Percentiles rank a stretch among this genome's conserved stretches.
phyloP scores from a whole-genome alignment of 2,888 invertebrate species.

The Eupithecia exiguata region DNA sequence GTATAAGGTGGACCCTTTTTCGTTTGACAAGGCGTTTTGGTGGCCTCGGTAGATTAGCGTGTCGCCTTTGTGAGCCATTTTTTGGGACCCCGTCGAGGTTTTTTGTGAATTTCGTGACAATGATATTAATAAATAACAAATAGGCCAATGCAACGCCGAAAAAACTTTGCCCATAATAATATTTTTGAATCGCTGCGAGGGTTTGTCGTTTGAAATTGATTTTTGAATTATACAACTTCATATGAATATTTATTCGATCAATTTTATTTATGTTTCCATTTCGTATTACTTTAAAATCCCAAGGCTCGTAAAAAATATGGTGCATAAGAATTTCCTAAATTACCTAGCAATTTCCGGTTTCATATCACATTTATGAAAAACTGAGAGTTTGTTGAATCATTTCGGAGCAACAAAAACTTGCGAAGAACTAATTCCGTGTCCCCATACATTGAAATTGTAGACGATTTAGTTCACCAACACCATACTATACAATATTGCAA shows the following conservation, averaged over 20 bases:
- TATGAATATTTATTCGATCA: conserved; percentile 36
- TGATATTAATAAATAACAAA: conserved; percentile 80
- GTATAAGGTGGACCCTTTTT: conserved; percentile 76
- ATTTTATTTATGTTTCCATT: conserved; percentile 36
- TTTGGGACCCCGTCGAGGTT: conserved; percentile 57
- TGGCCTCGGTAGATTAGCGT: conserved; percentile 78
- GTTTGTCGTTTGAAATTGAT: conserved; percentile 55
- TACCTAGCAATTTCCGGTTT: conserved; percentile 6
- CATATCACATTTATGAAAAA: background rate
- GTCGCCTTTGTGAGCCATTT: conserved; percentile 72
- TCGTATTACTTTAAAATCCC: conserved; percentile 15
- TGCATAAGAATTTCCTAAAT: conserved; percentile 4
- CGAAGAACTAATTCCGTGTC: conserved; percentile 18
- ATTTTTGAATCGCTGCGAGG: conserved; percentile 58
- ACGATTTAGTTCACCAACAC: conserved; percentile 48
- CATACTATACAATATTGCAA: conserved; percentile 57
- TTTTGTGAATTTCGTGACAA: conserved; percentile 71
- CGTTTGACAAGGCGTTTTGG: conserved; percentile 69
- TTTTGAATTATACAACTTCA: conserved; percentile 40
- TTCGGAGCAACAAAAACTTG: conserved; percentile 1
- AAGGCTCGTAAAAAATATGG: conserved; percentile 6
- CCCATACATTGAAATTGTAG: conserved; percentile 16
- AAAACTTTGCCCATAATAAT: conserved; percentile 66
- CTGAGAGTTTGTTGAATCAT: background rate
- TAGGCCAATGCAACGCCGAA: conserved; percentile 62